Percentiles rank a stretch among this genome's conserved stretches.
Conservation (phyloP, 2,113 vertebrate species). For the Globicephala melas region DNA sequence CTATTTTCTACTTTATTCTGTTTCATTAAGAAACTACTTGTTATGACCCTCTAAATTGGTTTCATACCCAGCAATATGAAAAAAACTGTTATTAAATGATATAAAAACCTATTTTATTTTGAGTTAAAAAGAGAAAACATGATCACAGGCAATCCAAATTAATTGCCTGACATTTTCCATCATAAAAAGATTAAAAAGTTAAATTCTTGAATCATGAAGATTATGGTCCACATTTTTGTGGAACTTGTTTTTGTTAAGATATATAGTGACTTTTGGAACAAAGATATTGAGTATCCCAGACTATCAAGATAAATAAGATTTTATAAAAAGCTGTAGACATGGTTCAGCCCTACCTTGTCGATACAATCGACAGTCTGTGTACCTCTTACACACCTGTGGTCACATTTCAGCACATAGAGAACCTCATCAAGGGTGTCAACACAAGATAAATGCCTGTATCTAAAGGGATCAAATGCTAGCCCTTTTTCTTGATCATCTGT, state of each 20-base stretch:
- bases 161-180: constrained; percentile 39
- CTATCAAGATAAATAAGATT: not conserved
- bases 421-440: not conserved
- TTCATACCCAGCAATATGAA: not conserved
- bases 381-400: not conserved
- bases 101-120: constrained; percentile 9
- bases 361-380: not conserved
- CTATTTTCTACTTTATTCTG: not conserved
- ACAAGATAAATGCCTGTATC: not conserved
- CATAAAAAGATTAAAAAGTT: constrained; percentile 37
- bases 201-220: constrained; percentile 20
- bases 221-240: not conserved
- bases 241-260: not conserved
- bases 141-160: not conserved
- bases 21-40: not conserved
- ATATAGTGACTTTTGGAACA: not conserved
- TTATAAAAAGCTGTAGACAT: not conserved
- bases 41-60: not conserved
- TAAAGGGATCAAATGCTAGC: not conserved
- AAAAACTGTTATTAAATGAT: not conserved
- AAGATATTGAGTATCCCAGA: not conserved
- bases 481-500: not conserved
- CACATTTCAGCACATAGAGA: not conserved
- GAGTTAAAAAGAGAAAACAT: not conserved
- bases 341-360: not conserved